These are phyloP conservation scores for Eucriotettix oculatus DNA, from an alignment of 2,888 invertebrate genomes.

Conservation along the genomic window DNA sequence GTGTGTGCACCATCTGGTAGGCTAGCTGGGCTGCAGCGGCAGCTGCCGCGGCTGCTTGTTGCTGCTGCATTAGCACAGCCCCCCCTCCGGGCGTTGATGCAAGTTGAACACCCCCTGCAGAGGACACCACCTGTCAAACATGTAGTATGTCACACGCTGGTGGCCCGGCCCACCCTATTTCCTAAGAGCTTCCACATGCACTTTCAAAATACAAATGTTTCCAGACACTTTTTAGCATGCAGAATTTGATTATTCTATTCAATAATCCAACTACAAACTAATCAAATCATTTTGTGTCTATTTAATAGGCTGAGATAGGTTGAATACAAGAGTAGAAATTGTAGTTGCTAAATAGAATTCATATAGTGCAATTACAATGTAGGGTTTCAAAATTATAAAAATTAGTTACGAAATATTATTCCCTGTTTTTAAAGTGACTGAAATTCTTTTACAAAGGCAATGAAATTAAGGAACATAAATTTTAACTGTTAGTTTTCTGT, in stretches of 20 bases:
- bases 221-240: neutral
- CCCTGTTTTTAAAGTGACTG: too few species aligned
- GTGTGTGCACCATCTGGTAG: constrained; percentile 13
- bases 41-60: constrained; percentile 2
- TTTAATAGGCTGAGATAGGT: too few species aligned
- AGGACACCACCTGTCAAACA: constrained; percentile 30
- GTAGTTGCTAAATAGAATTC: too few species aligned
- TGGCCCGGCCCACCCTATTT: neutral
- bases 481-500: too few species aligned
- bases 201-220: neutral
- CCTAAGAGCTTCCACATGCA: neutral
- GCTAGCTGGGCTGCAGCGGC: constrained; percentile 11
- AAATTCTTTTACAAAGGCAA: too few species aligned
- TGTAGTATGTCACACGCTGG: constrained; percentile 16
- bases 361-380: too few species aligned
- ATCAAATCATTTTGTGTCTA: too few species aligned
- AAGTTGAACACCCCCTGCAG: constrained; percentile 28
- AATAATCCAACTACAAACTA: too few species aligned
- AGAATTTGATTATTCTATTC: neutral
- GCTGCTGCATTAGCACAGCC: constrained; percentile 8
- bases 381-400: too few species aligned
- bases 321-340: too few species aligned
- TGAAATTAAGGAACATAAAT: too few species aligned
- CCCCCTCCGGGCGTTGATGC: constrained; percentile 8
- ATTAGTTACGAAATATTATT: too few species aligned